Percentiles rank a stretch among this genome's conserved stretches.
Conservation (phyloP, 2,888 invertebrate species). For the Xestoiulus laeticollis region DNA sequence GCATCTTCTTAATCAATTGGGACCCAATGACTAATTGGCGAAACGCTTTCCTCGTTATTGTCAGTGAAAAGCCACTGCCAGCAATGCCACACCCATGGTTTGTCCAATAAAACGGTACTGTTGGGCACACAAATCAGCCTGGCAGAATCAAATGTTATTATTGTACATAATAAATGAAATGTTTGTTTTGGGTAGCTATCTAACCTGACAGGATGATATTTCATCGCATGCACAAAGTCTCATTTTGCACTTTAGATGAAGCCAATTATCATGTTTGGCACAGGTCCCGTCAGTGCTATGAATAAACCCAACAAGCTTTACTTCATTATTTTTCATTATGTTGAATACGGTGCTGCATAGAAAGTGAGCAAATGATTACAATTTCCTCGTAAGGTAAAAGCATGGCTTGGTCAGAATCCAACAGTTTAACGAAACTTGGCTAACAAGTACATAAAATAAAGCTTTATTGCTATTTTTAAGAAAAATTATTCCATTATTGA, state of each 20-base stretch:
- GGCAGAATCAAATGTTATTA: background rate
- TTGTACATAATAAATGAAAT: conserved; percentile 10
- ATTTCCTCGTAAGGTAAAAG: too few species aligned
- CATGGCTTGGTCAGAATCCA: background rate
- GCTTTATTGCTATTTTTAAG: too few species aligned
- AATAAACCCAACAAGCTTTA: background rate
- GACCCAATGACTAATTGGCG: background rate
- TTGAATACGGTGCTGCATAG: too few species aligned
- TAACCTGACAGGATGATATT: background rate
- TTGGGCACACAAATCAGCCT: background rate
- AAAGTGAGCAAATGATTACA: too few species aligned
- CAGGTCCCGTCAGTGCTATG: background rate
- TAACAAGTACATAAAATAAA: too few species aligned
- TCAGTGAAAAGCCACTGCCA: background rate
- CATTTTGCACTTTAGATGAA: background rate
- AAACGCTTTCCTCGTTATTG: background rate
- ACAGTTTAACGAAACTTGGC: too few species aligned
- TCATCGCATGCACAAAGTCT: background rate
- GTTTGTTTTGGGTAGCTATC: background rate
- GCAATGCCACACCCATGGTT: background rate
- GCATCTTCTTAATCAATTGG: background rate
- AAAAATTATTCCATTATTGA: too few species aligned
- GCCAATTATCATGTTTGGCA: background rate
- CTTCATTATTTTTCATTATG: background rate
- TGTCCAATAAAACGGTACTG: background rate